Conservation (phyloP, 2,888 invertebrate species). For the Pilophorus perplexus region DNA sequence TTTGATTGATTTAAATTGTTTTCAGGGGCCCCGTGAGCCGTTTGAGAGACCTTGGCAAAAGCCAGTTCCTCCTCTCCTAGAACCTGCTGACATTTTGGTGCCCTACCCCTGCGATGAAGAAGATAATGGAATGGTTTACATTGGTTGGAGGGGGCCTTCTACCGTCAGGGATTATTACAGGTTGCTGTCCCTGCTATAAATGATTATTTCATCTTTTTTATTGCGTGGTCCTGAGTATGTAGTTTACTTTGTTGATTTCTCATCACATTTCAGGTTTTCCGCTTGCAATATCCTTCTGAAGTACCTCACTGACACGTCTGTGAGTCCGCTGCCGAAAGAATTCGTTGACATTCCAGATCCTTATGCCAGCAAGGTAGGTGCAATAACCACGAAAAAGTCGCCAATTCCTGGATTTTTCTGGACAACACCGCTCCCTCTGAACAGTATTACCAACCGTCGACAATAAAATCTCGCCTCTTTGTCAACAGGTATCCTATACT, state of each 20-base stretch:
- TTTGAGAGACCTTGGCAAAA: conserved; percentile 77
- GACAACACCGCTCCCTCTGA: too few relatives aligned
- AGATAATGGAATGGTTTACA: conserved; percentile 71
- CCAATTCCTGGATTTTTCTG: neutral
- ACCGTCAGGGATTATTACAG: conserved; percentile 57
- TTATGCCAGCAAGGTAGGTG: conserved; percentile 73
- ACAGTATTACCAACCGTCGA: neutral
- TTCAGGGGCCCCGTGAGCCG: conserved; percentile 56
- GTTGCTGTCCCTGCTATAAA: conserved; percentile 46
- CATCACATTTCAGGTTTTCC: conserved; percentile 54
- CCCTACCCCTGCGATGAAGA: conserved; percentile 81
- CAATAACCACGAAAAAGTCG: too few relatives aligned
- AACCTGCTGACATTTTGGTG: conserved; percentile 59
- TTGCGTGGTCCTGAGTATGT: neutral
- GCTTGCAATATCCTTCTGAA: conserved; percentile 69
- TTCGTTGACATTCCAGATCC: conserved; percentile 82
- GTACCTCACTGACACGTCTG: conserved; percentile 82
- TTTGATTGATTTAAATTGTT: neutral
- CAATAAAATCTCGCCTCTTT: conserved; percentile 19
- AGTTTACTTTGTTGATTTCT: too few relatives aligned
- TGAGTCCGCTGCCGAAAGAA: conserved; percentile 76
- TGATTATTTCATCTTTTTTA: neutral
- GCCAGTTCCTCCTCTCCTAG: conserved; percentile 63
- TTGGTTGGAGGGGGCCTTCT: conserved; percentile 79
- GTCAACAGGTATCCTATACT: conserved; percentile 63